phyloP scores from a whole-genome alignment of 2,888 invertebrate genomes.

The Morpho deidamia region DNA sequence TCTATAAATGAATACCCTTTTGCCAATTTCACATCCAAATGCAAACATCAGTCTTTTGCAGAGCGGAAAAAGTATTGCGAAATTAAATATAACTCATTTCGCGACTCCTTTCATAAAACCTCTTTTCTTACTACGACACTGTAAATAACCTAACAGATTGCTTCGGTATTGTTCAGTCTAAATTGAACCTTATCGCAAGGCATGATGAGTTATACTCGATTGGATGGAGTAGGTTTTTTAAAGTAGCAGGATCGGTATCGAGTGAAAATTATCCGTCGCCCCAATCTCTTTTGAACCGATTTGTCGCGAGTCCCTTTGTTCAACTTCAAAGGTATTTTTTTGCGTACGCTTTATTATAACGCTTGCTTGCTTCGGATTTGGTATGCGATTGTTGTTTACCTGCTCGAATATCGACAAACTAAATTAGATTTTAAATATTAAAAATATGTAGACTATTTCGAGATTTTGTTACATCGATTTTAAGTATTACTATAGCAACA shows the following conservation, averaged over 20 bases:
- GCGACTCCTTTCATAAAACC: conserved; percentile 52
- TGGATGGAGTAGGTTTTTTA: conserved; percentile 28
- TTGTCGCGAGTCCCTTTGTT: conserved; percentile 60
- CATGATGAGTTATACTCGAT: conserved; percentile 13
- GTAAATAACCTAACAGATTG: conserved; percentile 54
- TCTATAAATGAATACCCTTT: conserved; percentile 23
- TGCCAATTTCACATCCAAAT: conserved; percentile 26
- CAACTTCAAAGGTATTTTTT: conserved; percentile 61
- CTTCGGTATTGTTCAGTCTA: neutral
- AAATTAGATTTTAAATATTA: neutral
- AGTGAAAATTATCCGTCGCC: conserved; percentile 58
- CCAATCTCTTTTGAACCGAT: conserved; percentile 60
- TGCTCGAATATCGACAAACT: conserved; percentile 7
- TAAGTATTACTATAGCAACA: no score
- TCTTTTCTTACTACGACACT: conserved; percentile 44
- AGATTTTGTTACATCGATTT: no score
- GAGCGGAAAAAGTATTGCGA: conserved; percentile 41
- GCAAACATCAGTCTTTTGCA: conserved; percentile 36
- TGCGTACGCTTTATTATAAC: conserved; percentile 58
- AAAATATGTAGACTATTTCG: no score
- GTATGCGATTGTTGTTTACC: conserved; percentile 25
- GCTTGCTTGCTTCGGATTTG: conserved; percentile 37
- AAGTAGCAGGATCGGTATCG: conserved; percentile 56
- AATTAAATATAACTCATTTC: conserved; percentile 65
- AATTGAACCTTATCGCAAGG: conserved; percentile 8